Conservation (phyloP, 2,113 vertebrate species). For the Tetrao urogallus region DNA sequence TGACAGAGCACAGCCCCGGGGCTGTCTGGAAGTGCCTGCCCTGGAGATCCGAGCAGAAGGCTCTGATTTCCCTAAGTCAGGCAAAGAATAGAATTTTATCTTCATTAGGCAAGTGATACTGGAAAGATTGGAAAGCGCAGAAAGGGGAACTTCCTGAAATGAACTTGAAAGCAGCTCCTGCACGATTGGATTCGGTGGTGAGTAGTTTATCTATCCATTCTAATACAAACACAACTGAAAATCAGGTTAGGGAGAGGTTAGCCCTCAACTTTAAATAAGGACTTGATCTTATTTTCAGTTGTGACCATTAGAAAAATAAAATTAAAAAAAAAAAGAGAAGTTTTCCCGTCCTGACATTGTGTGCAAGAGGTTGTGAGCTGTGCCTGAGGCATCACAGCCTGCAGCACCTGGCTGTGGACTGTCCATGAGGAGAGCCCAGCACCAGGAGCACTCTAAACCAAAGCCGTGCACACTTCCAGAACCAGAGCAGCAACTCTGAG, state of each 20-base stretch:
- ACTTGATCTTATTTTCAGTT: background rate
- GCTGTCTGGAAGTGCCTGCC: background rate
- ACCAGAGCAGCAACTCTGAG: rapidly evolving
- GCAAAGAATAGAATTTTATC: background rate
- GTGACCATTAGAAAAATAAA: background rate
- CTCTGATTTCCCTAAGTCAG: background rate
- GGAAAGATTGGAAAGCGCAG: background rate
- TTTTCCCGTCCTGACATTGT: rapidly evolving
- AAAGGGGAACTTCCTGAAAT: background rate
- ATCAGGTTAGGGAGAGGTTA: background rate
- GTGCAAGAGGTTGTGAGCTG: background rate
- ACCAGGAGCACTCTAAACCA: rapidly evolving
- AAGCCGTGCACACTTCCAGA: rapidly evolving
- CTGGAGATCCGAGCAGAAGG: background rate
- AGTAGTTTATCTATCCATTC: background rate
- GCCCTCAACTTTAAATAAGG: background rate
- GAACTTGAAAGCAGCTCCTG: background rate
- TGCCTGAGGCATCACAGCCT: background rate
- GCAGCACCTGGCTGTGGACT: rapidly evolving
- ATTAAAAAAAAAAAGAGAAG: too few species aligned
- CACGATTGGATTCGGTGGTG: background rate
- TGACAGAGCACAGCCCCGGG: background rate
- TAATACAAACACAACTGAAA: background rate
- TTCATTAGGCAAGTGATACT: background rate
- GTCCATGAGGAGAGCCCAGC: rapidly evolving